These are phyloP conservation scores for Mesembrinibis cayennensis DNA, from an alignment of 2,113 vertebrate genomes.

Conservation along the genomic window DNA sequence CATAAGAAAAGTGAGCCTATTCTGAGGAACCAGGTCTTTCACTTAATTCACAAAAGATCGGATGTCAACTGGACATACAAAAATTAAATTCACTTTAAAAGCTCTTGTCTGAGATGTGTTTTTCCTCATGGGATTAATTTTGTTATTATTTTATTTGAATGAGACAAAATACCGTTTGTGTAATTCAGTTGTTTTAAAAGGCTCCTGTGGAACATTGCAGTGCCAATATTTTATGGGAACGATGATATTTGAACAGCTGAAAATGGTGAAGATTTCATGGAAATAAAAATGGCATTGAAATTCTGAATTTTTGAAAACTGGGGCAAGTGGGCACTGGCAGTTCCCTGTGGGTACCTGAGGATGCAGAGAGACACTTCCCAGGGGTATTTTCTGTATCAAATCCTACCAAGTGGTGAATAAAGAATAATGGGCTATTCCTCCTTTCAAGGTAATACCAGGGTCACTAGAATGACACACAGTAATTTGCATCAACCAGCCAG, in stretches of 20 bases:
- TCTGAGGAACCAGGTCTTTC: neutral
- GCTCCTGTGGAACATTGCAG: neutral
- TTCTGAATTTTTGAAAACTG: neutral
- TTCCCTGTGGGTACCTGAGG: neutral
- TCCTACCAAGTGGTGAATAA: neutral
- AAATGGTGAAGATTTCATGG: neutral
- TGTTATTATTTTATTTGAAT: slow-evolving; percentile 17
- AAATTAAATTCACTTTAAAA: neutral
- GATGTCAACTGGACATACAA: neutral
- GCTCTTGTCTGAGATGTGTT: neutral
- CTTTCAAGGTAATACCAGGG: neutral
- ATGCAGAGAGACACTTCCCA: neutral
- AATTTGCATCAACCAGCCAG: neutral
- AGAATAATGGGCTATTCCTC: neutral
- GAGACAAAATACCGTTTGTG: slow-evolving; percentile 14
- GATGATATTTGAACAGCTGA: neutral
- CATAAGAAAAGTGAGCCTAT: neutral
- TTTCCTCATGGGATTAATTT: slow-evolving; percentile 18
- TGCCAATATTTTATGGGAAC: slow-evolving; percentile 14
- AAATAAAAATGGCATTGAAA: neutral
- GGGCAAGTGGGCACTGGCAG: neutral
- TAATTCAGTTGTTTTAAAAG: slow-evolving; percentile 34
- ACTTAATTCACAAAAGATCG: neutral
- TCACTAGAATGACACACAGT: neutral
- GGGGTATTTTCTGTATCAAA: neutral